Base-by-base conservation (phyloP, 2,888 invertebrate genomes). In the Micropterix aruncella region DNA sequence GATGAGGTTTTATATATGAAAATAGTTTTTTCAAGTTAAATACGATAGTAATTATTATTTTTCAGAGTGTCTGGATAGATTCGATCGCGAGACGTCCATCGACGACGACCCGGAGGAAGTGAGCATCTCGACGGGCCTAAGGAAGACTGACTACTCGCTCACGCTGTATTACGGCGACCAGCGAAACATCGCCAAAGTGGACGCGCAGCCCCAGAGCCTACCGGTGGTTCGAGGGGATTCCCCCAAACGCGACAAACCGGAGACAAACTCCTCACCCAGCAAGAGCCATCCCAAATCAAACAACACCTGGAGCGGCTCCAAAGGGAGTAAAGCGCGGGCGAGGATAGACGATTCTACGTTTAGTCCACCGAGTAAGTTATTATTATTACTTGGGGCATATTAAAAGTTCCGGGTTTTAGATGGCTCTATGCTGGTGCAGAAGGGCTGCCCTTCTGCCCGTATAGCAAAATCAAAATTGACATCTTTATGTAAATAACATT, bases 271-370 rank as follows among this genome's bases (percentile, higher is more conserved):
- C 18, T 71, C 75, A 45, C 65, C 63, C 3, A 63, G 63, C 1
- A 64, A 65, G 49, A 51, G 68, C n/a, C 69, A 69, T 2, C 67
- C 66, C 1, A 60, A 66, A 38, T 56, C 75, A 2, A 75, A 79
- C 44, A 83, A 81, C 52, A 87, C 86, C 0, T 87, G 86, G 86
- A 80, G 78, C 48, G 85, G 85, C 1, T 5, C 7, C 5, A 38
- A 38, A 14, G n/a, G 16, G 14, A 14, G 5, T 38, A 5, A 14
- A 15, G 16, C 7, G 5, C 5, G n/a, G 14, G 5, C 38, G 5
- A 12, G 16, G 16, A 14, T 38, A 38, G n/a, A 14, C 5, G 16
- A 38, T 14, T 38, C 38, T 14, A 14, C 38, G 5, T 38, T 12
- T 38, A 38, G 14, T 5, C 16, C n/a, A 5, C 16, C 16, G 14